These are phyloP conservation scores for Gymnosoma rotundatum DNA, from an alignment of 2,888 invertebrate species.

Conservation along the genomic window DNA sequence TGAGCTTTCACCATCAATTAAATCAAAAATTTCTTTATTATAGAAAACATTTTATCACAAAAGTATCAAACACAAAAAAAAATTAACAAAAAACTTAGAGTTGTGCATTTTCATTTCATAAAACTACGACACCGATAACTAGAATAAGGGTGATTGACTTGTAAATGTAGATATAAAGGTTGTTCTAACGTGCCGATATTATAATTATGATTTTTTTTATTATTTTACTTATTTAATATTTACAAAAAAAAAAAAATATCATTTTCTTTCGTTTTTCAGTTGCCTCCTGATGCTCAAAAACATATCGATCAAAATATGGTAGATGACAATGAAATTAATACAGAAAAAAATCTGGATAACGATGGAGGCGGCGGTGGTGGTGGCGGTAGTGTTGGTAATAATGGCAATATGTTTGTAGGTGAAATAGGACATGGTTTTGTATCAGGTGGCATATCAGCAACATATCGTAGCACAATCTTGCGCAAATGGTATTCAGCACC, in stretches of 20 bases:
- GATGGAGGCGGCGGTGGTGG: constrained; percentile 71
- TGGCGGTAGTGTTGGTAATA: constrained; percentile 72
- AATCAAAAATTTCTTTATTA: no score
- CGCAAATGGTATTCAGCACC: constrained; percentile 90
- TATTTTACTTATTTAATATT: background rate
- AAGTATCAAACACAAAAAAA: no score
- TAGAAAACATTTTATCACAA: no score
- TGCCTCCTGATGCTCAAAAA: constrained; percentile 78
- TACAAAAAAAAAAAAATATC: background rate
- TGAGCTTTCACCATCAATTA: no score
- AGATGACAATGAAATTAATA: constrained; percentile 82
- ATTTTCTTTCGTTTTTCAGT: constrained; percentile 63
- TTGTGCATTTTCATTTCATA: no score
- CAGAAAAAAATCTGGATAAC: constrained; percentile 80
- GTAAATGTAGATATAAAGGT: no score
- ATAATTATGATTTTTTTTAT: background rate
- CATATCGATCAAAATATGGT: constrained; percentile 81
- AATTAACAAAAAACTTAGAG: no score
- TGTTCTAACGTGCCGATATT: no score
- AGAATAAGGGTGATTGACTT: no score
- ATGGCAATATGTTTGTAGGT: constrained; percentile 62
- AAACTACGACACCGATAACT: no score
- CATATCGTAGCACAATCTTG: constrained; percentile 83
- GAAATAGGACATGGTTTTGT: constrained; percentile 77
- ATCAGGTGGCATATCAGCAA: constrained; percentile 79